phyloP scores from a whole-genome alignment of 2,888 invertebrate species.

The Rhamphomyia laevipes region DNA sequence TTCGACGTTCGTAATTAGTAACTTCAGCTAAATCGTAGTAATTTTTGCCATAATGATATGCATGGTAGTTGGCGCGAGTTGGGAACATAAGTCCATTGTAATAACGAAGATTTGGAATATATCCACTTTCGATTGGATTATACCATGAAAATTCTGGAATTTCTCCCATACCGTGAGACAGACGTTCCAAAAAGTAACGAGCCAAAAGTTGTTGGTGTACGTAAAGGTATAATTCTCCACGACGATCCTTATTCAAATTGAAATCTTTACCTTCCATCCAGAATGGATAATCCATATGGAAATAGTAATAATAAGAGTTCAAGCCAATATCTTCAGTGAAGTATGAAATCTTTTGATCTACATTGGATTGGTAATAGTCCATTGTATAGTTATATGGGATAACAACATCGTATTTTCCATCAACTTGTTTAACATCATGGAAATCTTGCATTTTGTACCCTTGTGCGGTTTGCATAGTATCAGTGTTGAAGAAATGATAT shows the following conservation, averaged over 20 bases:
- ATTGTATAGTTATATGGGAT: slow-evolving; percentile 59
- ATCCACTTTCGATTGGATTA: slow-evolving; percentile 45
- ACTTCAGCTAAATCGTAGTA: slow-evolving; percentile 24
- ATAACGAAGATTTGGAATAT: slow-evolving; percentile 49
- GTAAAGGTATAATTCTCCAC: slow-evolving; percentile 54
- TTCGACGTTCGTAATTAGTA: slow-evolving; percentile 32
- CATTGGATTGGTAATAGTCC: slow-evolving; percentile 42
- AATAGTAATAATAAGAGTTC: slow-evolving; percentile 52
- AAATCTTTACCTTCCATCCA: slow-evolving; percentile 49
- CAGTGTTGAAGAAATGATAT: slow-evolving; percentile 53
- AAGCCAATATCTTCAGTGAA: slow-evolving; percentile 61
- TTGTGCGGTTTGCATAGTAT: slow-evolving; percentile 40
- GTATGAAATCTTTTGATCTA: slow-evolving; percentile 50
- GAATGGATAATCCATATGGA: slow-evolving; percentile 48
- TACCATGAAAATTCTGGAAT: slow-evolving; percentile 47
- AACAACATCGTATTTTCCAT: slow-evolving; percentile 43
- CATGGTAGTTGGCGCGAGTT: slow-evolving; percentile 45
- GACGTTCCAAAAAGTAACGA: slow-evolving; percentile 65
- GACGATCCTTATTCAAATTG: slow-evolving; percentile 43
- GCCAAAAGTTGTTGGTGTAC: slow-evolving; percentile 55
- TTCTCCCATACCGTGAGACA: slow-evolving; percentile 56
- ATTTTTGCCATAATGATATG: slow-evolving; percentile 33
- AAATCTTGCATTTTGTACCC: slow-evolving; percentile 47
- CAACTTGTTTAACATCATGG: slow-evolving; percentile 39
- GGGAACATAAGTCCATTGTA: slow-evolving; percentile 56